Percentiles rank a stretch among this genome's conserved stretches.
phyloP scores from a whole-genome alignment of 53 echinoderm and acorn worm genomes.

The Astropecten irregularis region DNA sequence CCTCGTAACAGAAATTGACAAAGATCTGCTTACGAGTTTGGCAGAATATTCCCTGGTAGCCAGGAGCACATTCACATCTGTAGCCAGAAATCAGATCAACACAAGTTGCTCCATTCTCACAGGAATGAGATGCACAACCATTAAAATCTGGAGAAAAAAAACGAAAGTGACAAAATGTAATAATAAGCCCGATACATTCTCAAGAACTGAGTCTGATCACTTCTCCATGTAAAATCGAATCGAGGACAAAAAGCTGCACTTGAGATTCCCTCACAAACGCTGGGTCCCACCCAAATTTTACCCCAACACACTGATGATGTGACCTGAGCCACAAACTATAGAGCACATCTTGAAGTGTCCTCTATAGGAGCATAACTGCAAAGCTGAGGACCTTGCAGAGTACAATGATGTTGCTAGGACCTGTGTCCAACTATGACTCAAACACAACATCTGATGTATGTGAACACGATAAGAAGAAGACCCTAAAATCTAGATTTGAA shows the following conservation, averaged over 20 bases:
- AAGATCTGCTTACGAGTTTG: conserved; percentile 30
- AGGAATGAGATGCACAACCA: conserved; percentile 30
- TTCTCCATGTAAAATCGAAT: neutral
- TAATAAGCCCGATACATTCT: neutral
- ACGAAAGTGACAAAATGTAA: neutral
- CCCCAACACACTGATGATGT: no score
- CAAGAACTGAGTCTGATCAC: neutral
- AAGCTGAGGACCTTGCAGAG: no score
- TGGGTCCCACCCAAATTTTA: no score
- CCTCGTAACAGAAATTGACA: no score
- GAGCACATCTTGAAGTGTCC: no score
- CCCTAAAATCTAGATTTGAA: no score
- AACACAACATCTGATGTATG: no score
- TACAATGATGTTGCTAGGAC: no score
- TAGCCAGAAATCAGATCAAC: conserved; percentile 3
- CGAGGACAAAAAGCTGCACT: neutral
- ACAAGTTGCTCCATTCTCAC: conserved; percentile 58
- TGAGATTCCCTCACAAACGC: neutral
- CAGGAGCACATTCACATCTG: conserved; percentile 45
- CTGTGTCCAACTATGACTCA: no score
- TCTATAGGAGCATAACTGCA: no score
- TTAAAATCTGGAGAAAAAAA: conserved; percentile 3
- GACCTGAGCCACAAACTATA: no score
- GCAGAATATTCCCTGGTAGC: conserved; percentile 37
- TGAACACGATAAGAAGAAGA: no score